A percentile compares a stretch with the other conserved stretches of the same genome.
Conservation (phyloP, 2,888 invertebrate genomes). For the Eudemis profundana region DNA sequence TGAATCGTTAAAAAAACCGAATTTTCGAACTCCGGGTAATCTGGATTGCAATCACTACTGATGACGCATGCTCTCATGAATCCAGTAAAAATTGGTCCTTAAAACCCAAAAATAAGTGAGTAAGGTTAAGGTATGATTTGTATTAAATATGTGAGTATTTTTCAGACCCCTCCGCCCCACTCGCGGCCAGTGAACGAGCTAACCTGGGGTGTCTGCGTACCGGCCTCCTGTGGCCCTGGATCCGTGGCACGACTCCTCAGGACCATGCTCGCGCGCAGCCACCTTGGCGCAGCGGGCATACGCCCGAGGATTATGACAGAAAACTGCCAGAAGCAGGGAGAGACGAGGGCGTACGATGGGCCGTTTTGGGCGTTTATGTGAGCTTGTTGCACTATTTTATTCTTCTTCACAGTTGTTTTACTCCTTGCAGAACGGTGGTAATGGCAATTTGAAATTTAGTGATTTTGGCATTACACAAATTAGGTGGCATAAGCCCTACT, state of each 20-base stretch:
- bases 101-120: too few relatives aligned
- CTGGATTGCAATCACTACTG: too few relatives aligned
- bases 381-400: slow-evolving; percentile 49
- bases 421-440: too few relatives aligned
- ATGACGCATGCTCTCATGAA: too few relatives aligned
- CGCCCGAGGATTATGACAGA: slow-evolving; percentile 64
- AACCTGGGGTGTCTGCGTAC: slow-evolving; percentile 85
- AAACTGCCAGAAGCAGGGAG: slow-evolving; percentile 63
- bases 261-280: slow-evolving; percentile 70
- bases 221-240: slow-evolving; percentile 70
- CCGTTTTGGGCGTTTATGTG: slow-evolving; percentile 70
- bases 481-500: too few relatives aligned
- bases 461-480: too few relatives aligned
- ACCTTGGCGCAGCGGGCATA: slow-evolving; percentile 72
- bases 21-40: too few relatives aligned
- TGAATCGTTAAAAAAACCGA: too few relatives aligned
- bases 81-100: too few relatives aligned
- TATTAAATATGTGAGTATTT: background rate
- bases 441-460: too few relatives aligned
- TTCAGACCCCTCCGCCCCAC: slow-evolving; percentile 64
- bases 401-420: too few relatives aligned
- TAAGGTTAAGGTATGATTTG: too few relatives aligned
- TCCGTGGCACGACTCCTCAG: slow-evolving; percentile 66
- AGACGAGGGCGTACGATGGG: slow-evolving; percentile 59
- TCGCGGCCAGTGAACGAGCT: slow-evolving; percentile 70